These are phyloP conservation scores for Steromphala cineraria DNA, from an alignment of 2,888 invertebrate species.

Conservation along the genomic window DNA sequence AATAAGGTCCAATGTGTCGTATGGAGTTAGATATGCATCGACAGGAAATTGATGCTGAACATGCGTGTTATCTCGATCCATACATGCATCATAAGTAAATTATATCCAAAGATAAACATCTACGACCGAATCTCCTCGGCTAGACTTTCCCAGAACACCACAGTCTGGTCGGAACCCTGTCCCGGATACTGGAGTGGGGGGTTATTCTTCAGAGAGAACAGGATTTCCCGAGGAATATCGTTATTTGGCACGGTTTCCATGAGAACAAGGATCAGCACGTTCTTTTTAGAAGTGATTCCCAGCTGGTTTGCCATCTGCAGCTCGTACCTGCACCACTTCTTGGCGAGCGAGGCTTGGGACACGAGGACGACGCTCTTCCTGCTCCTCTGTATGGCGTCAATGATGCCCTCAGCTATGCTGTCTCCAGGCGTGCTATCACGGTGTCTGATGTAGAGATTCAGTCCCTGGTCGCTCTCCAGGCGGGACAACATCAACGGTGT, in stretches of 20 bases:
- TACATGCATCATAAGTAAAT: no score
- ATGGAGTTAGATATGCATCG: no score
- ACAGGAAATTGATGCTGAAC: no score
- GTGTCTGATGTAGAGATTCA: constrained; percentile 37
- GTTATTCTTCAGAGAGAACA: constrained; percentile 28
- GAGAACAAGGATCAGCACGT: constrained; percentile 34
- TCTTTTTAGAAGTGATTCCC: constrained; percentile 30
- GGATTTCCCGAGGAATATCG: constrained; percentile 27
- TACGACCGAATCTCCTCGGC: constrained; percentile 22
- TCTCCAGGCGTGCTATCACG: constrained; percentile 38
- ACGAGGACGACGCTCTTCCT: constrained; percentile 38
- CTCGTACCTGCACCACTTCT: constrained; percentile 44
- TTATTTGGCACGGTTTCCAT: constrained; percentile 25
- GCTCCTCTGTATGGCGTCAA: constrained; percentile 38
- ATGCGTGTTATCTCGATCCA: no score
- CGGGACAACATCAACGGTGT: constrained; percentile 33
- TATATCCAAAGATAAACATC: no score
- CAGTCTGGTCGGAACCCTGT: neutral
- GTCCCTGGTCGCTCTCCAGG: constrained; percentile 28
- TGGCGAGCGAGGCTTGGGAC: constrained; percentile 29
- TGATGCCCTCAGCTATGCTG: constrained; percentile 39
- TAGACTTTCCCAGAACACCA: constrained; percentile 35
- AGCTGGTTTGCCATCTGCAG: constrained; percentile 41
- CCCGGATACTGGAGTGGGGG: constrained; percentile 30
- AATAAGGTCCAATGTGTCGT: no score